Evolutionary conservation across 30 jellyfish, hydroid and myxozoan genomes (phyloP).

Genomic region (Hydra vulgaris): DNA sequence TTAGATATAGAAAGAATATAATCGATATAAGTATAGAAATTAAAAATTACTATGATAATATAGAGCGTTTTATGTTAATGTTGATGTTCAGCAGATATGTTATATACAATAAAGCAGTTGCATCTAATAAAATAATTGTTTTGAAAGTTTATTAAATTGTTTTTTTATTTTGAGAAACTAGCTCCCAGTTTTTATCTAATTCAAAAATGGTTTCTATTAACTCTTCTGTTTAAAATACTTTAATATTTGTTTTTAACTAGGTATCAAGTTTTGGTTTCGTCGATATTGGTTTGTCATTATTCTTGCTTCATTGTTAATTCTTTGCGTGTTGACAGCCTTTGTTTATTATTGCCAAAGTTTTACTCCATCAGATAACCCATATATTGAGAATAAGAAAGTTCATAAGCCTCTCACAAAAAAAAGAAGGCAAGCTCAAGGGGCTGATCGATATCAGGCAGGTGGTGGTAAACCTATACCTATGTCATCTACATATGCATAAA

Average conservation of each 20-base stretch:
- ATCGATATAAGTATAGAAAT: no score
- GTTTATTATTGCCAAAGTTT: slow-evolving; percentile 65
- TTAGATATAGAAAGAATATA: no score
- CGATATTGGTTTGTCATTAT: slow-evolving; percentile 91
- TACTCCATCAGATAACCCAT: slow-evolving; percentile 93
- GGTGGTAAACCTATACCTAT: slow-evolving; percentile 35
- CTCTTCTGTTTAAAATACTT: not conserved
- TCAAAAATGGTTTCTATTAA: not conserved
- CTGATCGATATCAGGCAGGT: slow-evolving; percentile 23
- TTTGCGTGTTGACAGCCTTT: slow-evolving; percentile 85
- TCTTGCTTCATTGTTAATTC: slow-evolving; percentile 50
- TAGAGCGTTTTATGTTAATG: no score
- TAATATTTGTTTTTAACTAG: slow-evolving; percentile 12
- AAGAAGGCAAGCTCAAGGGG: slow-evolving; percentile 19
- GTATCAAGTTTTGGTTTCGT: slow-evolving; percentile 74
- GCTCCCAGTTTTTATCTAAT: no score
- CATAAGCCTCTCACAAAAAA: slow-evolving; percentile 30
- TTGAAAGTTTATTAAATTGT: no score
- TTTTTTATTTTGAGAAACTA: no score
- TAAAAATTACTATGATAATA: no score
- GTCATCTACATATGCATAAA: slow-evolving; percentile 28
- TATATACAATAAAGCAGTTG: no score
- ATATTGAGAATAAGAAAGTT: slow-evolving; percentile 47
- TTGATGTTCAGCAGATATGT: no score
- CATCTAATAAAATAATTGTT: no score